A percentile compares a stretch with the other conserved stretches of the same genome.
phyloP scores from a whole-genome alignment of 2,888 invertebrate genomes.

The Odontothrips loti region DNA sequence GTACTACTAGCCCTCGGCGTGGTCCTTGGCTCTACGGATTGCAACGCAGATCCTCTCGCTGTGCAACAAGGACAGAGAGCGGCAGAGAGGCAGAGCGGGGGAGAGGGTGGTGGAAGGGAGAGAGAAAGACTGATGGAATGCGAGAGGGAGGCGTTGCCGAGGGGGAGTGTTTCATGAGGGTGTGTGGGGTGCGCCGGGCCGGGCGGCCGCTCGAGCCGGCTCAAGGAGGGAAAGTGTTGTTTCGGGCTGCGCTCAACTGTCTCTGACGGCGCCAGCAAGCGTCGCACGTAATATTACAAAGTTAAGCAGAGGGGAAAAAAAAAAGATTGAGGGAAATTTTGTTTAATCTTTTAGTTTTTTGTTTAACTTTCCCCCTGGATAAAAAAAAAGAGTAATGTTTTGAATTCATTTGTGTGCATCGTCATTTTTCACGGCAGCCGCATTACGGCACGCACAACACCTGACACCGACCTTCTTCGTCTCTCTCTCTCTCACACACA shows the following conservation, averaged over 20 bases:
- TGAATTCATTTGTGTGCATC: too few species aligned
- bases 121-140: not conserved
- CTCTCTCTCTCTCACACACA: too few species aligned
- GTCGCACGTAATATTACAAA: too few species aligned
- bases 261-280: not conserved
- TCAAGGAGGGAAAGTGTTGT: slow-evolving; percentile 21
- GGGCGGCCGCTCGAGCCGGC: not conserved
- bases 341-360: too few species aligned
- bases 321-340: not conserved
- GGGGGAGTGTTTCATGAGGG: not conserved
- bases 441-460: too few species aligned
- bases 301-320: not conserved
- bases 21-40: not conserved
- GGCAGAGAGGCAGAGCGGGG: not conserved
- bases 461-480: too few species aligned
- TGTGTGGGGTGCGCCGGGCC: not conserved
- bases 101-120: not conserved
- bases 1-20: not conserved
- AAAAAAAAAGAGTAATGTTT: too few species aligned
- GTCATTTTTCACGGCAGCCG: too few species aligned
- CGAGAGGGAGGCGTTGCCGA: not conserved
- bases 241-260: not conserved
- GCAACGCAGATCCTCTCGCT: not conserved
- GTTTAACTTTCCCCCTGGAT: too few species aligned
- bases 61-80: not conserved